phyloP scores from a whole-genome alignment of 2,888 invertebrate species.

The Drosophila yooni region DNA sequence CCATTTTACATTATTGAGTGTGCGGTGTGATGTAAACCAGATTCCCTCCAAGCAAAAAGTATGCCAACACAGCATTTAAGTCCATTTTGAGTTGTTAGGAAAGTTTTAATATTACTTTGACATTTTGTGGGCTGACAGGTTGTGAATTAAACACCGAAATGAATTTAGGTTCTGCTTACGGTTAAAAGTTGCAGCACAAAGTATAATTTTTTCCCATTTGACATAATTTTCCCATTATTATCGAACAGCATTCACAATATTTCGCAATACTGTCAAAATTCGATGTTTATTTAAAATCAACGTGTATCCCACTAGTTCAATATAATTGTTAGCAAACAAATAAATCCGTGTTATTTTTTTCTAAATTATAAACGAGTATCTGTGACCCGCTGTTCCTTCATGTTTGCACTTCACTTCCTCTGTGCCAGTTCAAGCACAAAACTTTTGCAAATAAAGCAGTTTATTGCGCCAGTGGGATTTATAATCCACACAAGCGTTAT shows the following conservation, averaged over 20 bases:
- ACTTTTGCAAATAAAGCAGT: conserved; percentile 80
- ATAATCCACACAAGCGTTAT: conserved; percentile 80
- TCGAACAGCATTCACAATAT: background rate
- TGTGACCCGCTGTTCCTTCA: background rate
- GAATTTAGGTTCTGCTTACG: background rate
- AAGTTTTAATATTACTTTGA: background rate
- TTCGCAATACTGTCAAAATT: background rate
- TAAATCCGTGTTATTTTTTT: conserved; percentile 26
- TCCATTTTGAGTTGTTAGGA: too few relatives aligned
- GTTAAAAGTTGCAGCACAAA: background rate
- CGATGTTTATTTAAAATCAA: conserved; percentile 6
- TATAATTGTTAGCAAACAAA: conserved; percentile 34
- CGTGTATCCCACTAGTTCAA: conserved; percentile 11
- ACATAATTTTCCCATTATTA: background rate
- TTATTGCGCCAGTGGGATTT: conserved; percentile 76
- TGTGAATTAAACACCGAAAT: background rate
- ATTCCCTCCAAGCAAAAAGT: background rate
- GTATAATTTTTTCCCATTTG: background rate
- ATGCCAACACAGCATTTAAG: background rate
- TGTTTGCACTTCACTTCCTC: background rate
- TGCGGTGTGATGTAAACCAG: background rate
- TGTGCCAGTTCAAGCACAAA: conserved; percentile 43
- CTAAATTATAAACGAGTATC: conserved; percentile 9
- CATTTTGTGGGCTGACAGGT: background rate
- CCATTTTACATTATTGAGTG: background rate